Percentiles rank a stretch among this genome's conserved stretches.
These are phyloP conservation scores for Pseudomyrmex pallidus DNA, from an alignment of 1,140 invertebrate species.

Conservation along the genomic window DNA sequence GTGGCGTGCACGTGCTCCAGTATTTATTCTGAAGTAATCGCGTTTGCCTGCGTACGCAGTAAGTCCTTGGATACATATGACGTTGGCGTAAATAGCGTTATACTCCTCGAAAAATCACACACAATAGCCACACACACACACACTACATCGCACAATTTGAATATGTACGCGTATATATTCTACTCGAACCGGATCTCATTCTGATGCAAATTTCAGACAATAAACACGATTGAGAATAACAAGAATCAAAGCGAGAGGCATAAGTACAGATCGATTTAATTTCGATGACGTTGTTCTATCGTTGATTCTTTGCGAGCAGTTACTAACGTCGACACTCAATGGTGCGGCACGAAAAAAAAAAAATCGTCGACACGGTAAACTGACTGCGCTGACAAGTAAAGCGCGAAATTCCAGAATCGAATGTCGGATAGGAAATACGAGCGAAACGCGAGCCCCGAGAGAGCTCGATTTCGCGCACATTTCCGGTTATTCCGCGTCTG, in stretches of 20 bases:
- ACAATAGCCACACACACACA: not conserved
- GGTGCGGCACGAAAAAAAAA: not conserved
- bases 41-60: slow-evolving; percentile 18
- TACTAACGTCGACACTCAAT: not conserved
- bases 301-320: not conserved
- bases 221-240: not conserved
- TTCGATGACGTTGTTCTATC: not conserved
- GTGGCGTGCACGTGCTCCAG: slow-evolving; percentile 61
- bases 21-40: slow-evolving; percentile 48
- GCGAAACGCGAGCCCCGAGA: slow-evolving; percentile 13
- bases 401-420: slow-evolving; percentile 40
- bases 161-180: not conserved
- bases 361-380: slow-evolving; percentile 18
- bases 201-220: not conserved
- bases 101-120: not conserved
- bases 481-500: not conserved
- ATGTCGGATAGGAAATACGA: slow-evolving; percentile 25
- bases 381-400: slow-evolving; percentile 3
- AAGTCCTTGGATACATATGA: not conserved
- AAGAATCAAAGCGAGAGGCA: not conserved
- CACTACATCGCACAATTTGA: not conserved
- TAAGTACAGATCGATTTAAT: slow-evolving; percentile 12
- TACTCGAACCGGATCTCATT: not conserved
- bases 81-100: not conserved
- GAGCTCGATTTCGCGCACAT: slow-evolving; percentile 21